These are phyloP conservation scores for Hermetia illucens DNA, from an alignment of 1,140 invertebrate genomes.

Conservation along the genomic window DNA sequence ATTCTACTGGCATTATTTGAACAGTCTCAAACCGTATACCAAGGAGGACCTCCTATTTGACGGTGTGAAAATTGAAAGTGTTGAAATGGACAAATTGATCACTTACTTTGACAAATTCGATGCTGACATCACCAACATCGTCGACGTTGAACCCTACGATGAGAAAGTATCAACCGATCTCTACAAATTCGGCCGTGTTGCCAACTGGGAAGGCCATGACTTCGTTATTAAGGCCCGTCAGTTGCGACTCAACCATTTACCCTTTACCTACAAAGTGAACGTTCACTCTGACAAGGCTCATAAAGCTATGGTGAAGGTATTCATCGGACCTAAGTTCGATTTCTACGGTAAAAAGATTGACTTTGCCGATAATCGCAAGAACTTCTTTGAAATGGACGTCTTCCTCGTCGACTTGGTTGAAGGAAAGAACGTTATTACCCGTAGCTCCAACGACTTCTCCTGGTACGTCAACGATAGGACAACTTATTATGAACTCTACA, in stretches of 20 bases:
- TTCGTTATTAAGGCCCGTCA: conserved; percentile 10
- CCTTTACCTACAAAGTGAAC: conserved; percentile 39
- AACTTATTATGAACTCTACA: conserved; percentile 23
- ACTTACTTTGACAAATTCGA: conserved; percentile 18
- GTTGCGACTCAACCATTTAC: conserved; percentile 40
- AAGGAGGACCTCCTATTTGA: conserved; percentile 35
- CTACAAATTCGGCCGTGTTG: conserved; percentile 22
- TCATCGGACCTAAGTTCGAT: conserved; percentile 43
- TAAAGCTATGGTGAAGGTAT: conserved; percentile 39
- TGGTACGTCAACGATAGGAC: conserved; percentile 32
- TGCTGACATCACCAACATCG: conserved; percentile 16
- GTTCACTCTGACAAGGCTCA: conserved; percentile 39
- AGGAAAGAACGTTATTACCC: conserved; percentile 41
- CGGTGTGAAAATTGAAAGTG: conserved; percentile 40
- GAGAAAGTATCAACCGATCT: conserved; percentile 8
- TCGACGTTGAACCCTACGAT: conserved; percentile 6
- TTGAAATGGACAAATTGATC: conserved; percentile 34
- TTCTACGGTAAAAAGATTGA: conserved; percentile 30
- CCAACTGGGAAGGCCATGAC: conserved; percentile 1
- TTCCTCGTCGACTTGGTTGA: conserved; percentile 36
- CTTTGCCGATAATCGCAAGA: conserved; percentile 34
- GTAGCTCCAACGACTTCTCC: conserved; percentile 36
- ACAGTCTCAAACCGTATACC: conserved; percentile 41
- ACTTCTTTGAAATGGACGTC: conserved; percentile 40
- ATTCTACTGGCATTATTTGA: conserved; percentile 35